Percentiles rank a stretch among this genome's conserved stretches.
Evolutionary conservation across 1,140 invertebrate genomes (phyloP).

Genomic region (Pectinophora gossypiella): DNA sequence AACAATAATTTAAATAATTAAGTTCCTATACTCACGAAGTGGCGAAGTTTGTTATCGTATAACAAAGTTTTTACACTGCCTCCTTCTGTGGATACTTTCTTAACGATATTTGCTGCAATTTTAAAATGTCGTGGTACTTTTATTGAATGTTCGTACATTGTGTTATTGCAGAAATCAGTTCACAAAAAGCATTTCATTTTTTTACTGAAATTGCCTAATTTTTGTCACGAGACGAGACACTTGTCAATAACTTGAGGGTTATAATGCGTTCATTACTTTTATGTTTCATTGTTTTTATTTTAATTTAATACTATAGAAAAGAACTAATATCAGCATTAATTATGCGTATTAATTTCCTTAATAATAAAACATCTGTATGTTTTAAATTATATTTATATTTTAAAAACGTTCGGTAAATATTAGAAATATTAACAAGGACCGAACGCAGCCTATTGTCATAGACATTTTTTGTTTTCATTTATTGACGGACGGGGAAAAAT

Average conservation of each 20-base stretch:
- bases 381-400: no score
- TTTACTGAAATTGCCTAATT: conserved; percentile 6
- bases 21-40: conserved; percentile 55
- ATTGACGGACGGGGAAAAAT: no score
- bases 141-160: conserved; percentile 81
- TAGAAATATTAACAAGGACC: no score
- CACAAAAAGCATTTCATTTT: conserved; percentile 25
- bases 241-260: conserved; percentile 27
- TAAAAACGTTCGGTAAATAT: no score
- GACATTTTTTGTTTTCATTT: no score
- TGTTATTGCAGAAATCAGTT: conserved; percentile 21
- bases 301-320: no score
- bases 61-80: conserved; percentile 84
- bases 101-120: conserved; percentile 80
- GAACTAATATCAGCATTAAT: no score
- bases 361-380: no score
- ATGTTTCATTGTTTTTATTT: no score
- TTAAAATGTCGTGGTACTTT: conserved; percentile 88
- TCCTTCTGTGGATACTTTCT: conserved; percentile 80
- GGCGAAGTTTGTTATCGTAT: conserved; percentile 80
- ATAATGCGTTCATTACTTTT: conserved; percentile 11
- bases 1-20: conserved; percentile 9
- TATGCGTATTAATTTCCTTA: no score
- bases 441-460: no score
- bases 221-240: conserved; percentile 44